Evolutionary conservation across 2,888 invertebrate genomes (phyloP), one percentile per base, ranked within the genome.

Genomic region (Frankliniella fusca): DNA sequence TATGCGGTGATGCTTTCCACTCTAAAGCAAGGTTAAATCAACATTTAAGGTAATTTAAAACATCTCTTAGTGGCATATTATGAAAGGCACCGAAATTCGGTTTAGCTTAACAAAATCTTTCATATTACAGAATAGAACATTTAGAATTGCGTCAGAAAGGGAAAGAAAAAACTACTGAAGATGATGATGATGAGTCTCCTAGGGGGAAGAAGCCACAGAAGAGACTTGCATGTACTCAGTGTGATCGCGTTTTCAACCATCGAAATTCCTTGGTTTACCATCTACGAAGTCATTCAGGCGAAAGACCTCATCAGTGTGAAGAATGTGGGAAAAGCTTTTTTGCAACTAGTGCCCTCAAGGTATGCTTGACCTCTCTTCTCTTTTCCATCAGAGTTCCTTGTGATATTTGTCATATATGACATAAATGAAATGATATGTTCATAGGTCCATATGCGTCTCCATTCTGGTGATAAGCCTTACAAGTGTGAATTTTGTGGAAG

Each of bases 261-360:
- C 90, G 94, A 83, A 96, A 96, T 88, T 96, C 96, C 12, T 88
- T 96, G 81, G 91, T 95, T 83, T 96, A 96, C 88, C 96, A 97
- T 86, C 90, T 93, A 89, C 88, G 94, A 85, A 94, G 94, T 80
- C 96, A 95, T 86, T 92, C 92, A 11, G 94, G 94, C 5, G 92
- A 93, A 86, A 90, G 95, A 79, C 93, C 93, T 20, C 94, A 95
- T 86, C 91, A 92, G 81, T 96, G 96, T 86, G 91, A 93, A 83
- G 92, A 93, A 23, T 96, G 96, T 86, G 94, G 93, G 12, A 95
- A 95, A 87, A 92, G 93, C 80, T 96, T 96, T 88, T 95, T 94
- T 86, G 95, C 95, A 0, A 91, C 92, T 0, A 93, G 93, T 84
- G 95, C 96, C 7, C 89, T 96, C 11, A 95, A 94, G 90, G 94